Evolutionary conservation across 2,797 vertebrate species (phyloP).

Genomic region (Acipenser transmontanus): DNA sequence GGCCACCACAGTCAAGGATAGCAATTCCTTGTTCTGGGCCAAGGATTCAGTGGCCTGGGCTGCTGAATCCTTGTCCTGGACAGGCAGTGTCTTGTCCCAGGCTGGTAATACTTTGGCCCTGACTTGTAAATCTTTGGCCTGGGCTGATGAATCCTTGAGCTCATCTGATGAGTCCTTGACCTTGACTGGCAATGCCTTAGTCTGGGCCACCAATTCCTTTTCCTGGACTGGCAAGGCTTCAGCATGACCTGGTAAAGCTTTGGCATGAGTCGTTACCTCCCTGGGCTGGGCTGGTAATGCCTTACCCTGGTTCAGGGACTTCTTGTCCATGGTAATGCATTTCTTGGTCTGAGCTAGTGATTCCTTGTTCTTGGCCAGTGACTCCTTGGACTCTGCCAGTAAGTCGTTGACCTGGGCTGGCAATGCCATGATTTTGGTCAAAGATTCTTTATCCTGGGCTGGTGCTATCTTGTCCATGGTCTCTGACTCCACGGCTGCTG

Average conservation of each 20-base stretch:
- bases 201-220: slow-evolving; percentile 19
- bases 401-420: background rate
- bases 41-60: slow-evolving; percentile 47
- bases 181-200: slow-evolving; percentile 14
- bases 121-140: background rate
- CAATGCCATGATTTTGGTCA: slow-evolving; percentile 21
- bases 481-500: background rate
- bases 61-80: slow-evolving; percentile 38
- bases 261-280: too few relatives aligned
- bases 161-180: slow-evolving; percentile 23
- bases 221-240: background rate
- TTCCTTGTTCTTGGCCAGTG: background rate
- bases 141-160: background rate
- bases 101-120: background rate
- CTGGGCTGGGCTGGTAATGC: slow-evolving; percentile 22
- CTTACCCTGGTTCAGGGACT: slow-evolving; percentile 15
- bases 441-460: slow-evolving; percentile 31
- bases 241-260: too few relatives aligned
- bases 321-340: slow-evolving; percentile 14
- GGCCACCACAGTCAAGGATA: slow-evolving; percentile 67
- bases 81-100: slow-evolving; percentile 28
- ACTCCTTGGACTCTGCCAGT: slow-evolving; percentile 3
- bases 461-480: slow-evolving; percentile 14
- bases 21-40: slow-evolving; percentile 42
- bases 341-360: slow-evolving; percentile 17